Base-by-base conservation (phyloP, 2,113 vertebrate species). In the Puma concolor region DNA sequence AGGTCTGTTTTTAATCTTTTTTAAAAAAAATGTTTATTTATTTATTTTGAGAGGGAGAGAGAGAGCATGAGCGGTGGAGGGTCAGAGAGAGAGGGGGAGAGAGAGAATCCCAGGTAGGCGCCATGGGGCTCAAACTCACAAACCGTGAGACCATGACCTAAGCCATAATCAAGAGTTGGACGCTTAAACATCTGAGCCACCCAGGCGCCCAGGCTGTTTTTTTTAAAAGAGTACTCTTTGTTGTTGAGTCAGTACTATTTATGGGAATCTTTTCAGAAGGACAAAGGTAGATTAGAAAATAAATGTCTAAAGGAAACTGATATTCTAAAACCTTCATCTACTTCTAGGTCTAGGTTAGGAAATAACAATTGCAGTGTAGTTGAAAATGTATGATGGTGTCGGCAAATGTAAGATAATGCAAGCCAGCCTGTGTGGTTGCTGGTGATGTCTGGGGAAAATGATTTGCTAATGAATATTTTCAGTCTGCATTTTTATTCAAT, bases 401-500 rank as follows among this genome's bases (percentile, higher is more conserved):
- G 2, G 44, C 69, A 93, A 72, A 91, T 88, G 36, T 31, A 71
- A 74, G 27, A 36, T 4, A 76, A 23, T 60, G 11, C 57, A 81
- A 85, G 57, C 57, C 44, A 92, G 21, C 3, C 60, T 91, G 19
- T 71, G 27, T 60, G 29, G 16, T 11, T 85, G 77, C 21, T 81
- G 44, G 13, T 81, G 21, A 50, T 76, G 21, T 91, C 44, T 83
- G 48, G 44, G 27, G 36, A 60, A 89, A 72, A 38, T 50, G 3
- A 67, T 72, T 91, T 80, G 76, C 50, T 93, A 85, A 94, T 85
- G 93, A 96, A 60, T 92, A 66, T 77, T 94, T 94, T 92, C 54
- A 54, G 82, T 94, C 31, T 87, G 14, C 17, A 66, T 81, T 94
- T 95, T 96, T 69, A 67, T 82, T 93, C 48, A 31, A 3, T 93